Evolutionary conservation across 2,113 vertebrate species (phyloP).

Genomic region (Cairina moschata): DNA sequence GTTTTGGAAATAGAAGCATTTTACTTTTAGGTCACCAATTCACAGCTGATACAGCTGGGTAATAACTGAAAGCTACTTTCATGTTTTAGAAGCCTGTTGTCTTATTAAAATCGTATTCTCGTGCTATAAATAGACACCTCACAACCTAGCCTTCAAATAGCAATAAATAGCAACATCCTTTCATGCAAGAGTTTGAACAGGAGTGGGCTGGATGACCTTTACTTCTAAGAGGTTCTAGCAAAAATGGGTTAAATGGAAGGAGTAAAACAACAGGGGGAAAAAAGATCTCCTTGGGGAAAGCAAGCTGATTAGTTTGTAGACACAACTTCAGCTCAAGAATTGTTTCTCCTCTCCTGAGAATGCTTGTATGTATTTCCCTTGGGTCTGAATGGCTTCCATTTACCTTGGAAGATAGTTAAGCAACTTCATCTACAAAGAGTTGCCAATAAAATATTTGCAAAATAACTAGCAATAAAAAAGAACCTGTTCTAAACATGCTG

Average conservation of each 20-base stretch:
- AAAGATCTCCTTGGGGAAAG: not conserved
- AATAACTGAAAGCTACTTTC: not conserved
- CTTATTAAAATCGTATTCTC: not conserved
- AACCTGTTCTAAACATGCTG: not conserved
- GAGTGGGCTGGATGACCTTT: not conserved
- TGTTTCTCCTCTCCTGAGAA: not conserved
- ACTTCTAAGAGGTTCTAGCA: not conserved
- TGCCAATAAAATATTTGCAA: not conserved
- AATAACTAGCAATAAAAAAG: not conserved
- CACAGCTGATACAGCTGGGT: not conserved
- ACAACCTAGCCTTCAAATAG: not conserved
- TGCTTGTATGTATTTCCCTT: not conserved
- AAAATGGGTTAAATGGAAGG: not conserved
- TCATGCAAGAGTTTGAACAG: not conserved
- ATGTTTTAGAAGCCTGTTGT: not conserved
- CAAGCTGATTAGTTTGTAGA: not conserved
- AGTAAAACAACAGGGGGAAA: not conserved
- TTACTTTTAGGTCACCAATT: not conserved
- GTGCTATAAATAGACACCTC: not conserved
- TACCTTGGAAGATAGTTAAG: not conserved
- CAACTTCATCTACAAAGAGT: not conserved
- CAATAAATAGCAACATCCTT: not conserved
- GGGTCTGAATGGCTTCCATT: not conserved
- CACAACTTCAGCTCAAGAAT: not conserved
- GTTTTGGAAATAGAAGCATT: not conserved